A percentile compares a stretch with the other conserved stretches of the same genome.
These are phyloP conservation scores for Rhagophthalmus giganteus DNA, from an alignment of 2,888 invertebrate species.

Conservation along the genomic window DNA sequence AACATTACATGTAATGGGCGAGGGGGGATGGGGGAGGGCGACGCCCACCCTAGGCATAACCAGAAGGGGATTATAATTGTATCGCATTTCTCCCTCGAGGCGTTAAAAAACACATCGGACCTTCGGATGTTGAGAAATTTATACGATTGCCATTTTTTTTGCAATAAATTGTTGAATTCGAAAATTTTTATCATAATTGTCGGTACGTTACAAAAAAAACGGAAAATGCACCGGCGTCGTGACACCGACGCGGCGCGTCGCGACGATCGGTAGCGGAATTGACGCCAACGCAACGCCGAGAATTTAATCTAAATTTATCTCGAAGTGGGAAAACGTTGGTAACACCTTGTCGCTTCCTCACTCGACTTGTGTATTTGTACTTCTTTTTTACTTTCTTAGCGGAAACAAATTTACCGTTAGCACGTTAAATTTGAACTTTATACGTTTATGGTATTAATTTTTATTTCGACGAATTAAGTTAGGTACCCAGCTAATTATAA, in stretches of 20 bases:
- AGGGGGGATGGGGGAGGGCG: too few relatives aligned
- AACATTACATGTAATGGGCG: constrained; percentile 22
- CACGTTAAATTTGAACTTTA: not conserved
- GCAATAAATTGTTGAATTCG: too few relatives aligned
- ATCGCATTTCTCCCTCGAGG: constrained; percentile 17
- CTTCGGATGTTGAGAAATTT: too few relatives aligned
- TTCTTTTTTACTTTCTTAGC: not conserved
- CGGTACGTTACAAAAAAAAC: too few relatives aligned
- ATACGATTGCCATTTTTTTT: not conserved
- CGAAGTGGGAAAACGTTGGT: not conserved
- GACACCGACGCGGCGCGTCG: too few relatives aligned
- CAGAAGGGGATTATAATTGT: constrained; percentile 21
- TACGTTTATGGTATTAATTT: not conserved
- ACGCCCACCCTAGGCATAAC: constrained; percentile 12
- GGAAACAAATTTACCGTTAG: not conserved
- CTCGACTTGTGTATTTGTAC: not conserved
- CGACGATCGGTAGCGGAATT: too few relatives aligned
- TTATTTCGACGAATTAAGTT: too few relatives aligned
- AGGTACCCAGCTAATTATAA: too few relatives aligned
- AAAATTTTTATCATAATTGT: too few relatives aligned
- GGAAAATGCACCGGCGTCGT: too few relatives aligned
- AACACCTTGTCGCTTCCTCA: not conserved
- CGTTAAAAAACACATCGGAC: too few relatives aligned
- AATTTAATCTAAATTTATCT: not conserved
- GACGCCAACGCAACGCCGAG: too few relatives aligned